Percentiles rank a stretch among this genome's conserved stretches.
Conservation (phyloP, 2,888 invertebrate species). For the Urechis unicinctus region DNA sequence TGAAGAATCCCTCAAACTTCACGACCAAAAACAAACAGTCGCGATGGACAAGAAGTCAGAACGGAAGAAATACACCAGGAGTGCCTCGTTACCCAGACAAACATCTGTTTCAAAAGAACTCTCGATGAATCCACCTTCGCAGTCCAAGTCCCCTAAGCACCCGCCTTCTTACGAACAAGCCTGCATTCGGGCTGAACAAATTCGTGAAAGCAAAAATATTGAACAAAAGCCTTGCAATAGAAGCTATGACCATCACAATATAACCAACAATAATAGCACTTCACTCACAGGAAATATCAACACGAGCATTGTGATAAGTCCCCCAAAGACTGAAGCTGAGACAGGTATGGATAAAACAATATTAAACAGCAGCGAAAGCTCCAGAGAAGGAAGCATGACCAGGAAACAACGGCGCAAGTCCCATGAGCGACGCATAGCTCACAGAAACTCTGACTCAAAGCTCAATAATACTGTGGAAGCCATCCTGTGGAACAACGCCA, state of each 20-base stretch:
- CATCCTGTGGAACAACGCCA: not conserved
- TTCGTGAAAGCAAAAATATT: not conserved
- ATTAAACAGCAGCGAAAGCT: not conserved
- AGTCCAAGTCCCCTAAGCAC: not conserved
- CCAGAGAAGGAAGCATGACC: not conserved
- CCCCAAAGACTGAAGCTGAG: not conserved
- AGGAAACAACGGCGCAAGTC: not conserved
- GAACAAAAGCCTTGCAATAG: not conserved
- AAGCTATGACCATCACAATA: not conserved
- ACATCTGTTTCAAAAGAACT: too few relatives aligned
- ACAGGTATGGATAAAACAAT: not conserved
- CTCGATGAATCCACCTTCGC: too few relatives aligned
- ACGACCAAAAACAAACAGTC: slow-evolving; percentile 1
- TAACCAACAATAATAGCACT: too few relatives aligned
- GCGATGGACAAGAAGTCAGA: not conserved
- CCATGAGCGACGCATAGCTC: slow-evolving; percentile 7
- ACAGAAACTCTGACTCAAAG: slow-evolving; percentile 13
- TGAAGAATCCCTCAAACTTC: slow-evolving; percentile 31
- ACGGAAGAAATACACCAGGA: too few relatives aligned
- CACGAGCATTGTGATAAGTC: too few relatives aligned
- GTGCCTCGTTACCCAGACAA: too few relatives aligned
- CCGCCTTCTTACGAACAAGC: slow-evolving; percentile 8
- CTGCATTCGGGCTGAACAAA: slow-evolving; percentile 4
- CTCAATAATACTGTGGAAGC: not conserved
- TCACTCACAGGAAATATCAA: too few relatives aligned